Conservation (phyloP, 1,140 invertebrate species). For the Lepidurus couesii region DNA sequence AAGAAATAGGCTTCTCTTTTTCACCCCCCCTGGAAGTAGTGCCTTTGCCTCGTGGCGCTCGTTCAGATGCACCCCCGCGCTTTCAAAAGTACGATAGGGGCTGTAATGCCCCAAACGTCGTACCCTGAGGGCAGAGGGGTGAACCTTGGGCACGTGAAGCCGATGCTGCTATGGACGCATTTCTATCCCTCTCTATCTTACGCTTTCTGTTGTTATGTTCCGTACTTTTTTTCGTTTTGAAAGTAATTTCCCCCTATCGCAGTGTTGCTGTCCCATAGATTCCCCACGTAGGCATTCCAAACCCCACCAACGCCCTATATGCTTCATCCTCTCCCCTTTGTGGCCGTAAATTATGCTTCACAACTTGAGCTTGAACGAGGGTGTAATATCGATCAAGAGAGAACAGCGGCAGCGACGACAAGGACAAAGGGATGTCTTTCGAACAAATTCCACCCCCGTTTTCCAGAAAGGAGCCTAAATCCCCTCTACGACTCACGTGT, state of each 20-base stretch:
- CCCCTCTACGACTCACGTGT: constrained; percentile 2
- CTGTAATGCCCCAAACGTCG: not conserved
- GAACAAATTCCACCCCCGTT: not conserved
- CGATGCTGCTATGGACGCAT: not conserved
- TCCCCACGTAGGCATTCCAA: not conserved
- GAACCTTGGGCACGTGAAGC: not conserved
- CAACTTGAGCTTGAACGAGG: not conserved
- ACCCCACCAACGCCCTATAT: not conserved
- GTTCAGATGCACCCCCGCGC: not conserved
- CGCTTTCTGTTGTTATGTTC: not conserved
- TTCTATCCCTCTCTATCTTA: not conserved
- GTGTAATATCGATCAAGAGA: constrained; percentile 19
- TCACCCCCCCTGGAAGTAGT: not conserved
- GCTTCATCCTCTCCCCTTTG: not conserved
- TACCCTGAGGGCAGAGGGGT: not conserved
- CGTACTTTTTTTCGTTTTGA: not conserved
- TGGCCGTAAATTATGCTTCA: not conserved
- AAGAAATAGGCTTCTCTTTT: not conserved
- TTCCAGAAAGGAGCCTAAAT: not conserved
- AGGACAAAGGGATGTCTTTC: not conserved
- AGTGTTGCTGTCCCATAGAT: not conserved
- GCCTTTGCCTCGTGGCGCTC: not conserved
- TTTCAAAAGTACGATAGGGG: not conserved
- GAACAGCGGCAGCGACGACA: not conserved
- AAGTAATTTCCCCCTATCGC: not conserved